phyloP scores from a whole-genome alignment of 1,140 invertebrate genomes.

The Microplitis mediator region DNA sequence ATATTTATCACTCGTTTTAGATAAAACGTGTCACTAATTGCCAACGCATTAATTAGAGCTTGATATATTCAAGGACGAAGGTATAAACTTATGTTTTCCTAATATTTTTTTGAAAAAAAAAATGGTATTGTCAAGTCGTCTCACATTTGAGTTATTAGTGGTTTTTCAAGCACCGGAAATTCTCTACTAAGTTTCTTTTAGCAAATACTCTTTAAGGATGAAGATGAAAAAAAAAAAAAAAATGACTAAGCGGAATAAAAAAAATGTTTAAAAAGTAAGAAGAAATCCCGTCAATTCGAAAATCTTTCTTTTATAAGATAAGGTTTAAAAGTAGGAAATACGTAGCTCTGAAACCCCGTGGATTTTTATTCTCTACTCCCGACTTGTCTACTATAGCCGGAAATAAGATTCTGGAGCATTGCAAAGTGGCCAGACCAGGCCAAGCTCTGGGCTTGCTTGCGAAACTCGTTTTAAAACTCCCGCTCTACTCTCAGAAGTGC shows the following conservation, averaged over 20 bases:
- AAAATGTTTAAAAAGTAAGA: too few species aligned
- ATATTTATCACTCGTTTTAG: too few species aligned
- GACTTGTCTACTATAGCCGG: background rate
- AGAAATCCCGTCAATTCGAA: background rate
- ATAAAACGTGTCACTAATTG: too few species aligned
- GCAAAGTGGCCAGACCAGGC: constrained; percentile 3
- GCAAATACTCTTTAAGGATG: background rate
- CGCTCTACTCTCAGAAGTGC: background rate
- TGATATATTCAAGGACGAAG: too few species aligned
- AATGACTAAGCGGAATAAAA: background rate
- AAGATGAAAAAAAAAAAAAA: background rate
- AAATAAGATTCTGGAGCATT: constrained; percentile 23
- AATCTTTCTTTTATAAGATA: background rate
- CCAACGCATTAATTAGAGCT: too few species aligned
- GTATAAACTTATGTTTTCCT: too few species aligned
- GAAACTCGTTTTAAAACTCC: constrained; percentile 27
- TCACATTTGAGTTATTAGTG: too few species aligned
- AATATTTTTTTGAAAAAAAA: too few species aligned
- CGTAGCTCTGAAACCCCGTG: background rate
- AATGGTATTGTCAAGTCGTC: too few species aligned
- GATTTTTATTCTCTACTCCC: background rate
- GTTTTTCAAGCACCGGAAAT: background rate
- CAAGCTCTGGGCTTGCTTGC: background rate
- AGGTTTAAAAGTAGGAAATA: background rate
- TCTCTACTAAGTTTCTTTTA: background rate